Evolutionary conservation across 2,888 invertebrate species (phyloP), one percentile per base, ranked within the genome.

Genomic region (Oscheius sp.): DNA sequence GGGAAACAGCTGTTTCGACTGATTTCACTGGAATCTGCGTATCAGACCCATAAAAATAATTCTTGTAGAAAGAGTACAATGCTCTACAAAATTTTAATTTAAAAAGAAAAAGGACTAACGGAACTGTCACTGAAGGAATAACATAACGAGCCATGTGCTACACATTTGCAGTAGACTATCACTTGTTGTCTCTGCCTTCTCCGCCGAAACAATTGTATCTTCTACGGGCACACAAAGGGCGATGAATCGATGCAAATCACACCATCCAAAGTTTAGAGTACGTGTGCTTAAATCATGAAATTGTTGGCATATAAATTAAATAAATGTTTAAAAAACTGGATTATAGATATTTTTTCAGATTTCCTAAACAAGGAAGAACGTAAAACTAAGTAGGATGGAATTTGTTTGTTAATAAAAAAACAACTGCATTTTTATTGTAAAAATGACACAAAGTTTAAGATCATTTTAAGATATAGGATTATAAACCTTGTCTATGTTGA

Each of bases 1-100:
- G 67, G n/a, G 69, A 58, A 8, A 80, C 72, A 3, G 80, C 80
- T 20, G 76, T 71, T n/a, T 76, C 76, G 8, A 80, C 67, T 3
- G 74, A 69, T 8, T 53, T 17, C 29, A 79, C 72, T 37, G 69
- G 71, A 46, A 70, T 70, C 39, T 72, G 69, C n/a, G 71, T 71
- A 53, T 70, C 66, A 1, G 53, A 39, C 31, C 66, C 61, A 15
- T 69, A 71, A 27, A 42, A 55, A 53, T 70, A 74, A 45, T 69
- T 69, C 27, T 69, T 68, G 57, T 73, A 76, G 20, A 67, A 73
- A 15, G 74, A 71, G 55, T 75, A 77, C n/a, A 77, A 25, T 34
- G 77, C 77, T 53, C 77, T 77, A 29, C 31, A 67, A 23, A 20
- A 17, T 45, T 5, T 17, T 8, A 45, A 55, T 1, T 29, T 29